Evolutionary conservation across 2,113 vertebrate genomes (phyloP), one percentile per base, ranked within the genome.

Genomic region (Hypocryptadius cinnamomeus): DNA sequence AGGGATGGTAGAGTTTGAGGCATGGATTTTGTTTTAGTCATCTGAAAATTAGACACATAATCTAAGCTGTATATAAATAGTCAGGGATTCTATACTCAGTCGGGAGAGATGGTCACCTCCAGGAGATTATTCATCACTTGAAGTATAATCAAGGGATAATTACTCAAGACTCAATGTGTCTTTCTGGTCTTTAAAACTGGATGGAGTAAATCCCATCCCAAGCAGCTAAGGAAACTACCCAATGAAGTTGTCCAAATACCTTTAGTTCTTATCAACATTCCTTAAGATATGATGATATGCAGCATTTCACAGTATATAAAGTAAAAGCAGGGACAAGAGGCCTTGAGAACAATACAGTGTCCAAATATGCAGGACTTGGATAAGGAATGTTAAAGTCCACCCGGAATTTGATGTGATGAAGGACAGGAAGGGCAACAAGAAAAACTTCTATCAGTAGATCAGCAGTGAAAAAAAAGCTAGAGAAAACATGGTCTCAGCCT

Each of bases 51-150:
- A 54, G 30, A 28, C 24, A 40, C 1, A 1, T 23, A 76, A 5
- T 66, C 27, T 68, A 61, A 82, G 50, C 30, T 27, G 11, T 53
- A 17, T 78, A 13, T 64, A 39, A 54, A 14, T 42, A 59, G 16
- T 63, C 33, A 79, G 23, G 15, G 18, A 15, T 90, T 79, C 68
- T 72, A 22, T 76, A 72, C 8, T 92, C 25, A 64, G 31, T 23
- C 0, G 0, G 37, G n/a, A 68, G 63, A 85, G 33, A 35, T 0
- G 0, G 30, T 79, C 40, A 83, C 16, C 33, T 87, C 30, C 39
- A 51, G 35, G 27, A 79, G 18, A 60, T 20, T 68, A 13, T 70
- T 82, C 42, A 37, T 90, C 42, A 20, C 35, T 87, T 64, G 28
- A 63, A 50, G 35, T 87, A 79, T 85, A 54, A 85, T 82, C 53